Base-by-base conservation (phyloP, 2,113 vertebrate species). In the Boleophthalmus pectinirostris region DNA sequence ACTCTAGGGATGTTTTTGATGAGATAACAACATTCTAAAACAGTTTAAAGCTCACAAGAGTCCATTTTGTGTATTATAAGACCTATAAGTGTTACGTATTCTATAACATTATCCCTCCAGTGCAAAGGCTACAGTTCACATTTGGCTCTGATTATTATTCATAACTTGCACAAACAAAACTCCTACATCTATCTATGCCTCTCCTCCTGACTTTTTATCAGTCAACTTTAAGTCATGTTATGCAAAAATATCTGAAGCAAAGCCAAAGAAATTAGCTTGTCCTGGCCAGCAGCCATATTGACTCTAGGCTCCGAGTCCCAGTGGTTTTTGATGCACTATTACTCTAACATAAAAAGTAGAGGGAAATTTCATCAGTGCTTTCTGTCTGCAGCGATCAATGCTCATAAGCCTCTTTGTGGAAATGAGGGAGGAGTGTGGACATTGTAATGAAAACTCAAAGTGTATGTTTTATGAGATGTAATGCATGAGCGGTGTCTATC, bases 241-340 rank as follows among this genome's bases (percentile, higher is more conserved):
- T 80, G 83, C 81, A 85, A 88, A 45, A 87, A 69, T 71, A 78
- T 77, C 66, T 81, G 83, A 84, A 76, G 60, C 72, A 53, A 73
- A 83, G 85, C 87, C 87, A 88, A 87, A 79, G 73, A 82, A 89
- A 87, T 87, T 72, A 89, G 85, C 79, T 80, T 23, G 79, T 83
- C 76, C 85, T 88, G 88, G 87, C 86, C 15, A 20, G 29, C 79
- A 72, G 87, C 87, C 87, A 89, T 79, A 81, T 81, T 87, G 87
- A 87, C 88, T 80, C 21, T 45, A 68, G 74, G 56, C 81, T 89
- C 72, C 58, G 25, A 25, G 72, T 87, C 81, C 79, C 78, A 66
- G 78, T 84, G 84, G 86, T 87, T 90, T 83, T 81, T 79, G 75
- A 85, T 81, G 77, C 75, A 43, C 69, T 81, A 78, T 87, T 83